These are phyloP conservation scores for Parnassius glacialis DNA, from an alignment of 2,888 invertebrate genomes.

Conservation along the genomic window DNA sequence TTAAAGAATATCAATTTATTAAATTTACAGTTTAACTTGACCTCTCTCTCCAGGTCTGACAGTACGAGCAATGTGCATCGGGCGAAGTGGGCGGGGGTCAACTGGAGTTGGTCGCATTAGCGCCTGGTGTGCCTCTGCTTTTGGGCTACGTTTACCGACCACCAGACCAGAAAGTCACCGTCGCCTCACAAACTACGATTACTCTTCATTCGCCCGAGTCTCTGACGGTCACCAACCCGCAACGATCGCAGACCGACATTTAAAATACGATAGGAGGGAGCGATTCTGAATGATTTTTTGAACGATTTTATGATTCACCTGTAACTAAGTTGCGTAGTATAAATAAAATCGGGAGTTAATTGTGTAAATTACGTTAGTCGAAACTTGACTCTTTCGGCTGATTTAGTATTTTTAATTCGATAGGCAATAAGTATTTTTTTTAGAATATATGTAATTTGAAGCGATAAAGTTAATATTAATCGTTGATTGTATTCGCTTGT, in stretches of 20 bases:
- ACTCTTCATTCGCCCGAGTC: conserved; percentile 67
- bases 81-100: conserved; percentile 30
- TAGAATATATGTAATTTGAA: conserved; percentile 3
- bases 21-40: neutral
- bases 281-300: conserved; percentile 5
- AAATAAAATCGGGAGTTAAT: neutral
- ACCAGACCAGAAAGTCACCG: conserved; percentile 44
- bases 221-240: conserved; percentile 42
- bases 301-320: neutral
- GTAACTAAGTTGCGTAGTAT: conserved; percentile 2
- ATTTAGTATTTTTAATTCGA: conserved; percentile 1
- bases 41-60: conserved; percentile 59
- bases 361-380: neutral
- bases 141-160: conserved; percentile 66
- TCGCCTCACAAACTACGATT: conserved; percentile 69
- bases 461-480: conserved; percentile 3
- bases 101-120: conserved; percentile 63
- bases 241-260: conserved; percentile 37
- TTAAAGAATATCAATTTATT: too few species aligned
- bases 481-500: neutral
- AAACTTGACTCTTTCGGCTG: neutral
- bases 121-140: conserved; percentile 66
- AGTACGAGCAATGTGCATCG: conserved; percentile 60
- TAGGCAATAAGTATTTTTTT: conserved; percentile 12
- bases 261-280: conserved; percentile 7